Percentiles rank a stretch among this genome's conserved stretches.
Evolutionary conservation across 2,113 vertebrate species (phyloP).

Genomic region (Chelonoidis abingdonii): DNA sequence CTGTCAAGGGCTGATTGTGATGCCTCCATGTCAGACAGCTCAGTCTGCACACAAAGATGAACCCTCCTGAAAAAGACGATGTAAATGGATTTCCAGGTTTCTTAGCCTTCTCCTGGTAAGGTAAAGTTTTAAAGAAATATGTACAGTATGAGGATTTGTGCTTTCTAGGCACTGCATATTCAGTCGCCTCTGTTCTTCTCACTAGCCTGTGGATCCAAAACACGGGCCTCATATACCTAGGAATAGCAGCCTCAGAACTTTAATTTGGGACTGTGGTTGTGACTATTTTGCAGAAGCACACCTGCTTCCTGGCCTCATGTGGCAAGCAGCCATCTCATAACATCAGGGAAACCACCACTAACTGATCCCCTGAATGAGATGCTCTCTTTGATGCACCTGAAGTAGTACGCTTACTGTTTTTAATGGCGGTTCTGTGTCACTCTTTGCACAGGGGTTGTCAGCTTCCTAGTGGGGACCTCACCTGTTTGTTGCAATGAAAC

Average conservation of each 20-base stretch:
- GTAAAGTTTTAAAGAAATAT: slow-evolving; percentile 5
- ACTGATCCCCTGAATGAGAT: background rate
- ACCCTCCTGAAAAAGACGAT: slow-evolving; percentile 12
- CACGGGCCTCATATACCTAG: background rate
- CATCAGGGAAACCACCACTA: background rate
- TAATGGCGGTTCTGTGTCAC: background rate
- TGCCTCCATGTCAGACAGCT: background rate
- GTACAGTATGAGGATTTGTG: background rate
- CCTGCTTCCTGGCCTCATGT: background rate
- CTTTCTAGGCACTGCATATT: background rate
- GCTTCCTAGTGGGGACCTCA: background rate
- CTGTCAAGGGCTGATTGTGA: background rate
- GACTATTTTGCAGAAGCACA: background rate
- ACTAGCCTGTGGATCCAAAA: background rate
- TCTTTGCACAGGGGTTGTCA: background rate
- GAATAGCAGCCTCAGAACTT: background rate
- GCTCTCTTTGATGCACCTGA: background rate
- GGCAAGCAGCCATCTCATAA: background rate
- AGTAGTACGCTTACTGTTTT: background rate
- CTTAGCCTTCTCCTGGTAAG: slow-evolving; percentile 15
- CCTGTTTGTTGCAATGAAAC: background rate
- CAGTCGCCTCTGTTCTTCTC: fast-evolving
- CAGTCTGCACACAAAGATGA: slow-evolving; percentile 22
- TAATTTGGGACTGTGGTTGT: background rate
- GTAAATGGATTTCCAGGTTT: slow-evolving; percentile 31